Evolutionary conservation across 1,140 invertebrate genomes (phyloP).

Genomic region (Contarinia nasturtii): DNA sequence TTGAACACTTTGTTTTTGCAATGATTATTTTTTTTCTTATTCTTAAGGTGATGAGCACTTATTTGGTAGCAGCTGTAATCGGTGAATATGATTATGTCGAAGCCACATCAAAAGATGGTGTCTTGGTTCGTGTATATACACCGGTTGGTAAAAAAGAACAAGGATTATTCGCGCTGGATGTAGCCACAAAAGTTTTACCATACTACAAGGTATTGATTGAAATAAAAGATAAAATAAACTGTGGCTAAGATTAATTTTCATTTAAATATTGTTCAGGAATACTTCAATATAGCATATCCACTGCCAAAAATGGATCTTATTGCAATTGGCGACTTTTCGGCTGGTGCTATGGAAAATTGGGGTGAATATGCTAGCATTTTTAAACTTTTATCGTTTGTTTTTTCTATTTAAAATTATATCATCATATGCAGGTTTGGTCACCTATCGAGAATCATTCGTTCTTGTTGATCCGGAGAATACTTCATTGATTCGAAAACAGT

Average conservation of each 20-base stretch:
- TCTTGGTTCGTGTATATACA: constrained; percentile 78
- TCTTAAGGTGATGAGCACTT: constrained; percentile 98
- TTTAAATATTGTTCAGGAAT: too few relatives aligned
- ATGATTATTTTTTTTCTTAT: too few relatives aligned
- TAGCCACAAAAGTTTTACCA: constrained; percentile 66
- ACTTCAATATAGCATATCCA: constrained; percentile 89
- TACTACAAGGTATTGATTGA: too few relatives aligned
- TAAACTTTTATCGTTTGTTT: background rate
- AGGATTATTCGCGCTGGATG: constrained; percentile 76
- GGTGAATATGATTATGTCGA: constrained; percentile 92
- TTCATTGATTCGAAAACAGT: constrained; percentile 63
- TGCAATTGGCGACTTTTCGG: constrained; percentile 81
- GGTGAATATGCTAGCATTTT: constrained; percentile 33
- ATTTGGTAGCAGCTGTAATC: constrained; percentile 79
- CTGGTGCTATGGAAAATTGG: constrained; percentile 96
- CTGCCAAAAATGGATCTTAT: constrained; percentile 91
- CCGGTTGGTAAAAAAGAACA: constrained; percentile 82
- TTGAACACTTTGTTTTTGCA: too few relatives aligned
- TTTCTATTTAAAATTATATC: background rate
- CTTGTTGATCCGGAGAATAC: constrained; percentile 71
- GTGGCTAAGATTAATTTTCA: too few relatives aligned
- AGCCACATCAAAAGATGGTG: constrained; percentile 55
- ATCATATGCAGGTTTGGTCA: constrained; percentile 21
- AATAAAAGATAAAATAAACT: too few relatives aligned
- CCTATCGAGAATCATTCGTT: constrained; percentile 58